phyloP scores from a whole-genome alignment of 2,797 vertebrate genomes.

The Lepus townsendii region DNA sequence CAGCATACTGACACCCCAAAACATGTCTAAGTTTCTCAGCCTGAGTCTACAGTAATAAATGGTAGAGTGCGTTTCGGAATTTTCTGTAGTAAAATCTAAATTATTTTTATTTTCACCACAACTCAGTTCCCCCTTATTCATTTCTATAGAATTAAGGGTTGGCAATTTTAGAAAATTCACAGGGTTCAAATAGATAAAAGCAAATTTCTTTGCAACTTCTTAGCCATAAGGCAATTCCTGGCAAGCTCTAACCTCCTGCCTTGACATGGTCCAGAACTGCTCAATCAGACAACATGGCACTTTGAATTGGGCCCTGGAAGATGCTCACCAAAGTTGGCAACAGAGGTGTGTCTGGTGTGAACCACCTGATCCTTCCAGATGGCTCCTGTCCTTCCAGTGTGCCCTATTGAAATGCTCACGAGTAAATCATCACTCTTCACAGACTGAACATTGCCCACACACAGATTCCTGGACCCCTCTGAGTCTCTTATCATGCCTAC shows the following conservation, averaged over 20 bases:
- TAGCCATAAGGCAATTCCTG: background rate
- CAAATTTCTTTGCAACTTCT: background rate
- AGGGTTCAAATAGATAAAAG: background rate
- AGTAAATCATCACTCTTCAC: slow-evolving; percentile 46
- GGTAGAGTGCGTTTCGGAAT: background rate
- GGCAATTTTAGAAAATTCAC: background rate
- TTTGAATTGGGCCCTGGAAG: background rate
- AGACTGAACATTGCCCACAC: slow-evolving; percentile 56
- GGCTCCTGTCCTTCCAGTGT: slow-evolving; percentile 2
- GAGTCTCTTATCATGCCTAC: slow-evolving; percentile 52
- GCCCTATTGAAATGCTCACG: slow-evolving; percentile 46
- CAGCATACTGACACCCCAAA: background rate
- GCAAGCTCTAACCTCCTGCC: slow-evolving; percentile 3
- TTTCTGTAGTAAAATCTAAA: background rate
- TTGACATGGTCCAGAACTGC: background rate
- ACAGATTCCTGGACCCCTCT: slow-evolving; percentile 69
- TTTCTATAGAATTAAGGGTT: background rate
- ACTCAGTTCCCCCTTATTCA: background rate
- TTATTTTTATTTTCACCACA: background rate
- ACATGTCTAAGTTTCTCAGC: background rate
- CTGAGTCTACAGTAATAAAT: background rate
- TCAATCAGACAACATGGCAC: background rate
- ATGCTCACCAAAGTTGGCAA: background rate
- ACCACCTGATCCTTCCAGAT: background rate
- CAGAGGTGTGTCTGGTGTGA: background rate